Evolutionary conservation across 1,140 invertebrate species (phyloP).

Genomic region (Colletes latitarsis): DNA sequence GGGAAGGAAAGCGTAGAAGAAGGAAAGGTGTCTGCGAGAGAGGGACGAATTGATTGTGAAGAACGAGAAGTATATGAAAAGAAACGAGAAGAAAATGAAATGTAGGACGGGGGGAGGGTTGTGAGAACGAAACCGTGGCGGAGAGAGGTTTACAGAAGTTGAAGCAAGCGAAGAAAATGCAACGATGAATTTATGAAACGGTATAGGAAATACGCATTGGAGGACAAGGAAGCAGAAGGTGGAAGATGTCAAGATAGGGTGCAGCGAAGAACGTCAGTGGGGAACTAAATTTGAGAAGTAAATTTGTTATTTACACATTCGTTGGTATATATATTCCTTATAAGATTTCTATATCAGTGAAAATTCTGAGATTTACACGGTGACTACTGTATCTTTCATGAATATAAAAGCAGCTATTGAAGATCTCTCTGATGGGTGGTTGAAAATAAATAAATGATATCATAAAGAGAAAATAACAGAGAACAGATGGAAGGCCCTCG

Average conservation of each 20-base stretch:
- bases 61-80: not conserved
- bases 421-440: too few species aligned
- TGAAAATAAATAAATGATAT: too few species aligned
- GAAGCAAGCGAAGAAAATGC: not conserved
- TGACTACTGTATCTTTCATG: too few species aligned
- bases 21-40: not conserved
- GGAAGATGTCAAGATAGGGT: too few species aligned
- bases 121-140: not conserved
- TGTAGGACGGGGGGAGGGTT: not conserved
- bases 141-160: constrained; percentile 12
- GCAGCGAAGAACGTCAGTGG: too few species aligned
- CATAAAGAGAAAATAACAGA: constrained; percentile 28
- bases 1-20: constrained; percentile 2
- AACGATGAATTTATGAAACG: not conserved
- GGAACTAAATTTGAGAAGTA: too few species aligned
- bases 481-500: constrained; percentile 3
- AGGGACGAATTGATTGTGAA: constrained; percentile 49
- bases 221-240: too few species aligned
- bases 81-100: constrained; percentile 3
- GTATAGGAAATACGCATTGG: not conserved
- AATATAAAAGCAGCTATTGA: too few species aligned
- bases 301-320: too few species aligned
- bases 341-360: too few species aligned
- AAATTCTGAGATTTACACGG: too few species aligned
- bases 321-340: too few species aligned